Percentiles rank a stretch among this genome's conserved stretches.
Evolutionary conservation across 2,888 invertebrate genomes (phyloP).

Genomic region (Petrophora chlorosata): DNA sequence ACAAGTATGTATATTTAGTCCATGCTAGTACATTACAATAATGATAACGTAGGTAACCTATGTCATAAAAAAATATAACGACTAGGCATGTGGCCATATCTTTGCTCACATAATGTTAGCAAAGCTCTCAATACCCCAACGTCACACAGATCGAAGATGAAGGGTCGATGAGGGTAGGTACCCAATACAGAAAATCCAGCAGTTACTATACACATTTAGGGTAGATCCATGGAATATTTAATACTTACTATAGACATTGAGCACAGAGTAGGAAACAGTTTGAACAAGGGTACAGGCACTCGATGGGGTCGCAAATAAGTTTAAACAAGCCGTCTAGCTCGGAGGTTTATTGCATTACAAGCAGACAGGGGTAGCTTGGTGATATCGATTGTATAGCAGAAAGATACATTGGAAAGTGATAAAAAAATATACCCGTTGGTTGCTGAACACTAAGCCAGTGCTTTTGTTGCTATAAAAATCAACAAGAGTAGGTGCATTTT

Average conservation of each 20-base stretch:
- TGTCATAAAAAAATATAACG: not conserved
- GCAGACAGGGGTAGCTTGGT: constrained; percentile 35
- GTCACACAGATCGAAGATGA: constrained; percentile 39
- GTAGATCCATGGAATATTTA: constrained; percentile 13
- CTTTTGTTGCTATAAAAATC: no score
- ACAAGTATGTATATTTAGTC: no score
- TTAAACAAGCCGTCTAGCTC: constrained; percentile 55
- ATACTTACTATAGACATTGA: constrained; percentile 1
- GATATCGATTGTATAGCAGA: constrained; percentile 16
- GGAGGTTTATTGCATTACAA: constrained; percentile 63
- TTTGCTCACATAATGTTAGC: constrained; percentile 7
- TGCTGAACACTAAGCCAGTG: no score
- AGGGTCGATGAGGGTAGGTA: constrained; percentile 33
- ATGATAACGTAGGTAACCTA: no score
- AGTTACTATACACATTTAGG: not conserved
- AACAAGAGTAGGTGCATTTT: no score
- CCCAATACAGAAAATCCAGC: constrained; percentile 9
- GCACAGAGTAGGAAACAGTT: constrained; percentile 15
- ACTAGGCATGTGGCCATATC: constrained; percentile 6
- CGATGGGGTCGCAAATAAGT: constrained; percentile 55
- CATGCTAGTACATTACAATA: no score
- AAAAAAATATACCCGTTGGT: not conserved
- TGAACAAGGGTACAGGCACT: not conserved
- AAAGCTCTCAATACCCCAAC: constrained; percentile 7
- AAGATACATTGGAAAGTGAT: constrained; percentile 3